Base-by-base conservation (phyloP, 2,888 invertebrate genomes). In the Amphimallon solstitiale region DNA sequence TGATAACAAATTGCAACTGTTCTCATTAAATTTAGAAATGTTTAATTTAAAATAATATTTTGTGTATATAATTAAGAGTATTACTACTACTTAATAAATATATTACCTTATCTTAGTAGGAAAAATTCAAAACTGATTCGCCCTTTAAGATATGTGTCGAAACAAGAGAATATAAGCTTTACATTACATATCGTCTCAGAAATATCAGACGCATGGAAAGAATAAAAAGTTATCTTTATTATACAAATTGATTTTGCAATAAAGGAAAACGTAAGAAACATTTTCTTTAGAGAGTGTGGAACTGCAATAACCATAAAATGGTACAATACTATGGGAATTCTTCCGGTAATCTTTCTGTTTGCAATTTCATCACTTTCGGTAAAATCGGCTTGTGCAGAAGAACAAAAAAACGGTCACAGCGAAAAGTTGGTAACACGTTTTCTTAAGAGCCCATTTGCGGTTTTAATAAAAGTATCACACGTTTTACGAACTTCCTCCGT, bases 381-480 rank as follows among this genome's bases (percentile, higher is more conserved):
- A 46, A 29, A 29, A 5, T 29, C 29, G 29, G 29, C 29, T 29
- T 29, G 34, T 49, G 49, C 34, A 17, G 7, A 51, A 40, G 40
- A 14, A 40, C 34, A 21, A 51, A 34, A 15, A 34, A 15, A 51
- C 51, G 35, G 35, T 34, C 51, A 35, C 15, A 35, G 51, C 51
- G 51, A 65, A 62, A 65, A 67, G 67, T 69, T 60, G 52, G 64
- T 66, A 65, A 66, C 70, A 65, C 69, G 64, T 67, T 70, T 70
- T 45, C 51, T 49, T 70, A 71, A 69, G 60, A 68, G 68, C 64
- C 72, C 72, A 72, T 72, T 72, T 69, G 66, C 68, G 54, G 70
- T 70, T 70, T 70, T 72, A 72, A 72, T 72, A 70, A 72, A 72
- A 72, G 63, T 66, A 65, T 56, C 64, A 67, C 67, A 68, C 66